phyloP scores from a whole-genome alignment of 2,888 invertebrate species.

The Drosophila tanythrix region DNA sequence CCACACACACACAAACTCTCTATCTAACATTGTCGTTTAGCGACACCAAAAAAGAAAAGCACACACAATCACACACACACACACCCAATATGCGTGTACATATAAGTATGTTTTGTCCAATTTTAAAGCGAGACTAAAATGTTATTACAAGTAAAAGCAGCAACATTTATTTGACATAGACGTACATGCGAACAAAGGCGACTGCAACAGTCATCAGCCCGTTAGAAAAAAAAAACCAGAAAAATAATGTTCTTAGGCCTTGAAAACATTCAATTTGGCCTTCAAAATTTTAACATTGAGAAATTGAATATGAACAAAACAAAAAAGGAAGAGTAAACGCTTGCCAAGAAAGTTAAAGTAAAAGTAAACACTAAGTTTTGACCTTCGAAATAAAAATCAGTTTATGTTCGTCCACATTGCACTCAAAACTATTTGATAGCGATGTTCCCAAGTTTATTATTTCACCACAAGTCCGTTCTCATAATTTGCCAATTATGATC shows the following conservation, averaged over 20 bases:
- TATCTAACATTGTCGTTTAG: conserved; percentile 39
- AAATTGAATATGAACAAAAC: conserved; percentile 40
- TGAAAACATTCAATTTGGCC: conserved; percentile 57
- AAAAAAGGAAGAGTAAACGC: conserved; percentile 46
- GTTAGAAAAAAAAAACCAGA: conserved; percentile 27
- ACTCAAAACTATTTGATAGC: conserved; percentile 14
- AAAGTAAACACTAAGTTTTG: conserved; percentile 61
- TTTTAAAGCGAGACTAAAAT: conserved; percentile 62
- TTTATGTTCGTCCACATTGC: conserved; percentile 66
- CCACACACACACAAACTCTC: conserved; percentile 5
- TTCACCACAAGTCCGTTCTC: conserved; percentile 29
- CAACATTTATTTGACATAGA: conserved; percentile 41
- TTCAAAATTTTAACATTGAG: conserved; percentile 44
- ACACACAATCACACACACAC: conserved; percentile 5
- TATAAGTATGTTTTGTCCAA: conserved; percentile 64
- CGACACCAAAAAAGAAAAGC: conserved; percentile 17
- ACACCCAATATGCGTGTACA: conserved; percentile 44
- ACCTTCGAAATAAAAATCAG: conserved; percentile 63
- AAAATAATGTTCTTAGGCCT: conserved; percentile 34
- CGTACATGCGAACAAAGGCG: conserved; percentile 29
- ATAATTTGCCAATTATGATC: conserved; percentile 22
- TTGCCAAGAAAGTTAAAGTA: conserved; percentile 66
- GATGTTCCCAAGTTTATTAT: conserved; percentile 22
- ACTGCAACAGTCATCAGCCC: conserved; percentile 22
- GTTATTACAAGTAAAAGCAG: conserved; percentile 46